Evolutionary conservation across 2,113 vertebrate genomes (phyloP), one percentile per base, ranked within the genome.

Genomic region (Columbina picui): DNA sequence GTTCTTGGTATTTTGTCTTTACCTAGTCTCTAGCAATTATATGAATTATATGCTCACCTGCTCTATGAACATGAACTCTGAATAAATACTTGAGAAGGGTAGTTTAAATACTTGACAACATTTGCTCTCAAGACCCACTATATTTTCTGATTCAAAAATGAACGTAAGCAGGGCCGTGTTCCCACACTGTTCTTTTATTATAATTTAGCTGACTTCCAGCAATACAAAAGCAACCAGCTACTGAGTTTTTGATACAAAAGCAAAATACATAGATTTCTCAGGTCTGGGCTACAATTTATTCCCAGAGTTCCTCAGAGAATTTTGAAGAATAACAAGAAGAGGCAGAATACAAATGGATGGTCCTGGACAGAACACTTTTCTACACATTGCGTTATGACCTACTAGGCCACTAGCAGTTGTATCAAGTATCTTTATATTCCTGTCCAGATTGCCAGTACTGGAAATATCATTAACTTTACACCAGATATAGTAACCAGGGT

Each of bases 31-130:
- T 84, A 41, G 61, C 49, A 78, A 94, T 23, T 90, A 53, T 78
- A 93, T 59, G 56, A 78, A 94, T 23, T 90, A 53, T 78, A 93
- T 59, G 56, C 38, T 71, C 49, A 87, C 30, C 43, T 80, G 10
- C 18, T 77, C 19, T 88, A 29, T 73, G 74, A 87, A 96, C 96
- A 92, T 87, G 55, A 94, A 36, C 57, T 97, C 80, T 91, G 85
- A 92, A 91, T 75, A 94, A 96, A 89, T 88, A 82, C 32, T 53
- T 45, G 45, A 75, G 55, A 90, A 87, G 34, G 9, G 6, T 27
- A 76, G 36, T 83, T 96, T 93, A 89, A 92, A 86, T 60, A 83
- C 27, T 50, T 94, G 67, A 77, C 16, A 94, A 39, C 53, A 75
- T 71, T 96, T 90, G 19, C 63, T 92, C 84, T 92, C 23, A 81